phyloP scores from a whole-genome alignment of 37 sponge, comb jelly and placozoan species.

The Amphimedon queenslandica region DNA sequence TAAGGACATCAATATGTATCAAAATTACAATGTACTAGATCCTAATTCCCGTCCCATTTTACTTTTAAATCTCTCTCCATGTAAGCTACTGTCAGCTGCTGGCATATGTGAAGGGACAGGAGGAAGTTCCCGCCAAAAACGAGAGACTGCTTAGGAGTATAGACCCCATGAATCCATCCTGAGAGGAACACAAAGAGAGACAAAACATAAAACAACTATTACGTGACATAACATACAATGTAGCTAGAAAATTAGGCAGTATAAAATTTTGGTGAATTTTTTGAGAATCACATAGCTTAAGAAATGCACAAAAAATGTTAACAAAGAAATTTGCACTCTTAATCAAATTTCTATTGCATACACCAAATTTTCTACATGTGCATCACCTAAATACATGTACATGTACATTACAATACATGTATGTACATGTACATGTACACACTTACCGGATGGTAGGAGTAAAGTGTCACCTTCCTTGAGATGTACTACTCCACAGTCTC shows the following conservation, averaged over 20 bases:
- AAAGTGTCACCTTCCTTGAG: constrained; percentile 74
- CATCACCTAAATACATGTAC: no score
- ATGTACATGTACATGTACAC: background rate
- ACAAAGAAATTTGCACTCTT: no score
- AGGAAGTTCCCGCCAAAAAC: constrained; percentile 94
- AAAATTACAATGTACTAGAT: no score
- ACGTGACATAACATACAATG: no score
- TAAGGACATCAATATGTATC: no score
- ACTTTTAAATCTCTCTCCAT: constrained; percentile 42
- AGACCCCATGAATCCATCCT: constrained; percentile 93
- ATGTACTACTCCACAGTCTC: constrained; percentile 32
- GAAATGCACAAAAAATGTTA: background rate
- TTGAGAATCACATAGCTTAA: no score
- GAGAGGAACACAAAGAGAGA: background rate
- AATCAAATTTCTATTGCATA: no score
- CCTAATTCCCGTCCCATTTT: no score
- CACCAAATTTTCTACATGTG: no score
- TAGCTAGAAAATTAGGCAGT: no score
- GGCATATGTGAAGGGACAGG: constrained; percentile 72
- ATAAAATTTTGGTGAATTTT: no score
- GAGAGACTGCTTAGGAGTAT: constrained; percentile 80
- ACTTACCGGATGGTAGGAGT: constrained; percentile 68
- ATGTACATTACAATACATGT: background rate
- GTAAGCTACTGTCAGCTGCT: constrained; percentile 57
- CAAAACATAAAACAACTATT: background rate